A percentile compares a stretch with the other conserved stretches of the same genome.
These are phyloP conservation scores for Andrena minutula DNA, from an alignment of 2,888 invertebrate species.

Conservation along the genomic window DNA sequence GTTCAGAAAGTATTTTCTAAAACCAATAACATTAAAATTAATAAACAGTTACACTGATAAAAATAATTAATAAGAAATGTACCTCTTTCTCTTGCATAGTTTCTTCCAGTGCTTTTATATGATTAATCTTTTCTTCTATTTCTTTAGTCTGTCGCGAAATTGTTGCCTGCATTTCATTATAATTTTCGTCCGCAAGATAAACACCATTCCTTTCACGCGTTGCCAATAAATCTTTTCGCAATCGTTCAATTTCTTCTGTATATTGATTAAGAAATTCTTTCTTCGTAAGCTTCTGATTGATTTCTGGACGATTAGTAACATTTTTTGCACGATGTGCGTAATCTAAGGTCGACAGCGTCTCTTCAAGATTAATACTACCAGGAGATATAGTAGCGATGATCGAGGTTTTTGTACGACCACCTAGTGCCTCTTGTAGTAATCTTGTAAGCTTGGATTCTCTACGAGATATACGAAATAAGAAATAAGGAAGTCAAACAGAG, in stretches of 20 bases:
- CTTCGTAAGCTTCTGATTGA: constrained; percentile 96
- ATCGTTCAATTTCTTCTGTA: constrained; percentile 95
- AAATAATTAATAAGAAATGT: constrained; percentile 7
- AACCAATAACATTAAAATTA: constrained; percentile 36
- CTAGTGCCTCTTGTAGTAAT: constrained; percentile 97
- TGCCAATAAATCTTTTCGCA: constrained; percentile 94
- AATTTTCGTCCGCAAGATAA: constrained; percentile 94
- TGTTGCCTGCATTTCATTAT: constrained; percentile 89
- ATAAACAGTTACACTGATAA: neutral
- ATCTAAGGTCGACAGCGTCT: constrained; percentile 97
- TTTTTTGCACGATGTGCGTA: constrained; percentile 98
- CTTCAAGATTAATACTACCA: constrained; percentile 94
- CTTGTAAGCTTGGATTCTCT: constrained; percentile 98
- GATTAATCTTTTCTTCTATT: constrained; percentile 89
- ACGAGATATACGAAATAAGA: constrained; percentile 66
- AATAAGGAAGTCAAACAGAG: constrained; percentile 5
- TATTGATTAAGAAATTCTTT: constrained; percentile 93
- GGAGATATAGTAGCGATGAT: constrained; percentile 99
- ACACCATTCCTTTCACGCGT: constrained; percentile 95
- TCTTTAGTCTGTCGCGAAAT: constrained; percentile 89
- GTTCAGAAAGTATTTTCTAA: constrained; percentile 78
- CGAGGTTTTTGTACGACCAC: constrained; percentile 98
- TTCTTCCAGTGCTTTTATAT: constrained; percentile 89
- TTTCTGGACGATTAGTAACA: constrained; percentile 96
- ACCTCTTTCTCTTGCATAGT: constrained; percentile 88